phyloP scores from a whole-genome alignment of 2,888 invertebrate species.

The Meta bourneti region DNA sequence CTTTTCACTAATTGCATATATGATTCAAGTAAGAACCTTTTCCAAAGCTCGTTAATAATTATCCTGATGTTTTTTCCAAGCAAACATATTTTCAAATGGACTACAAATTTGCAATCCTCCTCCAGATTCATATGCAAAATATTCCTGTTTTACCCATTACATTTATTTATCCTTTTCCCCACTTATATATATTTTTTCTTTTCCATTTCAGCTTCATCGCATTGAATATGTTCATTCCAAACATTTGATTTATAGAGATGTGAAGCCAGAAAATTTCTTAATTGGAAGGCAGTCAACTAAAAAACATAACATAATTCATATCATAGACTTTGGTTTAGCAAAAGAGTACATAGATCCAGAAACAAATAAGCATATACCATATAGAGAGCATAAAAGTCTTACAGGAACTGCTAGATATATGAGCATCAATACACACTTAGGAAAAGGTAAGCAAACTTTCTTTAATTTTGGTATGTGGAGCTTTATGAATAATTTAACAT shows the following conservation, averaged over 20 bases:
- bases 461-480: background rate
- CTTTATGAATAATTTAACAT: background rate
- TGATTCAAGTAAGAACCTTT: no score
- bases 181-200: background rate
- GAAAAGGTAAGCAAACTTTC: slow-evolving; percentile 81
- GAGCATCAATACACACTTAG: slow-evolving; percentile 99
- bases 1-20: no score
- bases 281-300: slow-evolving; percentile 98
- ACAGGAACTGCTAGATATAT: slow-evolving; percentile 99
- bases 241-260: slow-evolving; percentile 99
- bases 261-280: slow-evolving; percentile 99
- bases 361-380: slow-evolving; percentile 99
- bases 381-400: slow-evolving; percentile 99
- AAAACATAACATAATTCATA: slow-evolving; percentile 99
- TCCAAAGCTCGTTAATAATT: no score
- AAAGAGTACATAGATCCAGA: slow-evolving; percentile 99
- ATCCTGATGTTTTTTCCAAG: no score
- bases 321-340: slow-evolving; percentile 99
- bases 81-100: no score
- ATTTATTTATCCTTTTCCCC: no score
- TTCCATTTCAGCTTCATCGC: slow-evolving; percentile 90
- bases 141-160: no score
- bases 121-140: no score
- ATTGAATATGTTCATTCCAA: slow-evolving; percentile 99
- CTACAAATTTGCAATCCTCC: no score